Percentiles rank a stretch among this genome's conserved stretches.
phyloP scores from a whole-genome alignment of 2,113 vertebrate species.

The Rhynchomys soricoides region DNA sequence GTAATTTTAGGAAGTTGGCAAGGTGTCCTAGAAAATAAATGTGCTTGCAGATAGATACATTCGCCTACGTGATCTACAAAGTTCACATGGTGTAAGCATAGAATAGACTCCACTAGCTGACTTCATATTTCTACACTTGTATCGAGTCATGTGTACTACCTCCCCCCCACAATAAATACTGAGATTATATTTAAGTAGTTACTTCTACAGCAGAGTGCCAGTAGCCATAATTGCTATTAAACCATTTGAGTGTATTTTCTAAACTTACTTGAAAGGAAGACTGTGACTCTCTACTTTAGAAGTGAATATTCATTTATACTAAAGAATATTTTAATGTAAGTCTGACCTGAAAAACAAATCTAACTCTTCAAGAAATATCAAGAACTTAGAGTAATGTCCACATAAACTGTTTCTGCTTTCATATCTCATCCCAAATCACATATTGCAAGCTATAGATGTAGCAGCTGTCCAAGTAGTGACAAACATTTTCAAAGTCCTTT shows the following conservation, averaged over 20 bases:
- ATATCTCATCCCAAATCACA: background rate
- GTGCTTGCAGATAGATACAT: background rate
- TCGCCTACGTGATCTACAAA: no score
- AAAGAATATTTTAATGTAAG: background rate
- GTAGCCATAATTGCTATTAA: background rate
- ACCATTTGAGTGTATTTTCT: background rate
- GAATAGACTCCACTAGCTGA: no score
- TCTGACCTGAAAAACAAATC: background rate
- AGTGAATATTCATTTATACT: background rate
- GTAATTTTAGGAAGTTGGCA: background rate
- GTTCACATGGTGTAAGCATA: background rate
- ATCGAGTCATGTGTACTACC: background rate
- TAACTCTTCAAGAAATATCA: conserved; percentile 5
- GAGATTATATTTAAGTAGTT: background rate
- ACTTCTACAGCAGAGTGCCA: background rate
- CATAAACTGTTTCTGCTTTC: background rate
- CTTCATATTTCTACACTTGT: background rate
- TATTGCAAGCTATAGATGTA: background rate
- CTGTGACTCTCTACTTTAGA: background rate
- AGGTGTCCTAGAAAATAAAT: background rate
- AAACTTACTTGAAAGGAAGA: background rate
- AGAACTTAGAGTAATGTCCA: background rate
- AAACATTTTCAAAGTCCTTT: background rate
- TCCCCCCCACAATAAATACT: background rate
- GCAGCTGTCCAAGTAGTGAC: no score